phyloP scores from a whole-genome alignment of 2,113 vertebrate species.

The Prochilodus magdalenae region DNA sequence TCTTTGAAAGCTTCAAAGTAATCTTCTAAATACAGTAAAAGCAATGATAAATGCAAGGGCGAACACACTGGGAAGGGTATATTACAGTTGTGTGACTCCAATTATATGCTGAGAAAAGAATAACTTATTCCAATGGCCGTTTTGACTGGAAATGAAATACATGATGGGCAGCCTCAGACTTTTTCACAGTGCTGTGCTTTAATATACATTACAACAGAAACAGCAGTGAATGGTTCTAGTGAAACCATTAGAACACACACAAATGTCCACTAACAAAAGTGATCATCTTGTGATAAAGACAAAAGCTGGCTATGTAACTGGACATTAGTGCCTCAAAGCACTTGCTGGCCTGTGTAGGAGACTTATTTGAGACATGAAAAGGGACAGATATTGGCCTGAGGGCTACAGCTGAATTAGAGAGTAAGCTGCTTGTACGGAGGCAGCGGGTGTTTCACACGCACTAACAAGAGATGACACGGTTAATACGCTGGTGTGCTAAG shows the following conservation, averaged over 20 bases:
- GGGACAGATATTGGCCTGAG: slow-evolving; percentile 12
- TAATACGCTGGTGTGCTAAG: slow-evolving; percentile 31
- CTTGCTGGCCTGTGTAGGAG: not conserved
- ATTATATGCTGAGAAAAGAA: no score
- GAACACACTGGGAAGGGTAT: no score
- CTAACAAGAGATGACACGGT: slow-evolving; percentile 36
- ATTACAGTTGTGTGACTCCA: no score
- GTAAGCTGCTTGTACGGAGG: slow-evolving; percentile 39
- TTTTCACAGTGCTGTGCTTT: no score
- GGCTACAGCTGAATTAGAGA: slow-evolving; percentile 4
- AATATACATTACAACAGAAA: no score
- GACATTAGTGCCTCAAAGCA: not conserved
- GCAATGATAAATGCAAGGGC: no score
- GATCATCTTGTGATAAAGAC: slow-evolving; percentile 2
- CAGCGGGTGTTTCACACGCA: slow-evolving; percentile 8
- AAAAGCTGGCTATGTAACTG: not conserved
- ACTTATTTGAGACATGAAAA: slow-evolving; percentile 18
- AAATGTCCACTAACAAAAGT: not conserved
- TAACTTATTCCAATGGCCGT: no score
- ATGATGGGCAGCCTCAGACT: no score
- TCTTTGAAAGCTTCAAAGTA: no score
- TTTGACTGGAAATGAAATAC: no score
- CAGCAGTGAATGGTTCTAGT: no score
- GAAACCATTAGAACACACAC: not conserved
- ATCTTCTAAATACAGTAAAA: no score